Percentiles rank a stretch among this genome's conserved stretches.
These are phyloP conservation scores for Seira sanloemensis DNA, from an alignment of 2,888 invertebrate species.

Conservation along the genomic window DNA sequence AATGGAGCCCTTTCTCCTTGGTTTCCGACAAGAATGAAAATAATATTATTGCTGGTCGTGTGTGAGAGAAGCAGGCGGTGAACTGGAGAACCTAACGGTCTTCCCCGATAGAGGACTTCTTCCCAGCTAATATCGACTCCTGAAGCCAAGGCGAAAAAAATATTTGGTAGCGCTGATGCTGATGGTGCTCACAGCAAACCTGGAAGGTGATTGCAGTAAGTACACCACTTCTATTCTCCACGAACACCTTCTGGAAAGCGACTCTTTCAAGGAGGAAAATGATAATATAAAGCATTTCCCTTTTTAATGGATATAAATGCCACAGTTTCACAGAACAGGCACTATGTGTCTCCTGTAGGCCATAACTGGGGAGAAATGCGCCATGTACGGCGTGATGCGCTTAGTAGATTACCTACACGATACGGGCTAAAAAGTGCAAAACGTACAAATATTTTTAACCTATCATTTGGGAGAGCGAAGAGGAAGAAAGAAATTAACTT, in stretches of 20 bases:
- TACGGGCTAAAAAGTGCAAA: neutral
- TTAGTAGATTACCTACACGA: constrained; percentile 7
- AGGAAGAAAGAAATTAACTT: constrained; percentile 60
- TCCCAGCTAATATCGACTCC: neutral
- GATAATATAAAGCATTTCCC: constrained; percentile 14
- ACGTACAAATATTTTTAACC: neutral
- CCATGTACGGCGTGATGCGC: neutral
- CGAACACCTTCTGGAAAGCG: neutral
- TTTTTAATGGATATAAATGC: constrained; percentile 14
- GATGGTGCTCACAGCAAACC: neutral
- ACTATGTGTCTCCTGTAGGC: no score
- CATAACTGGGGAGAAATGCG: neutral
- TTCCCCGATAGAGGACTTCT: neutral
- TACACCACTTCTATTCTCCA: neutral
- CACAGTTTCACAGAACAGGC: neutral
- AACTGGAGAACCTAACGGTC: neutral
- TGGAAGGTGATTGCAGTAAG: neutral
- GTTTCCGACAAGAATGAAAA: constrained; percentile 11
- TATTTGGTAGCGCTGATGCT: neutral
- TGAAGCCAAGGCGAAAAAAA: neutral
- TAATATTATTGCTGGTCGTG: neutral
- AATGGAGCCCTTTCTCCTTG: neutral
- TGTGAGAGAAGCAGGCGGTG: neutral
- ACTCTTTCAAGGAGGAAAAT: neutral
- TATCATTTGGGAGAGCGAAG: neutral